These are phyloP conservation scores for Macrotis lagotis DNA, from an alignment of 2,113 vertebrate genomes.

Conservation along the genomic window DNA sequence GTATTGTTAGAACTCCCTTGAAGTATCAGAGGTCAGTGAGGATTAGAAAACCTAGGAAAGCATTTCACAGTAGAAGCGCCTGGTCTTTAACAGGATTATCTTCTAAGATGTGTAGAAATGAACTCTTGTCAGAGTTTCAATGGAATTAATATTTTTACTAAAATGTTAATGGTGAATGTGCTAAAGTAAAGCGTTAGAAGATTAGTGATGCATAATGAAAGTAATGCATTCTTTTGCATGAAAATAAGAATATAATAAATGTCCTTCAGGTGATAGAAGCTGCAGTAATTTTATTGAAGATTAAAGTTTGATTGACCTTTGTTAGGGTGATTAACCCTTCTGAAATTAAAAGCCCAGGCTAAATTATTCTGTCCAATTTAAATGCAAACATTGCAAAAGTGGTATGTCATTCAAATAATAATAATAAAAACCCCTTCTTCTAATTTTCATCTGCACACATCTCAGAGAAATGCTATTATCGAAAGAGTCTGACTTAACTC, in stretches of 20 bases:
- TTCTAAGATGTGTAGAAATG: slow-evolving; percentile 81
- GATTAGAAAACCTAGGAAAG: slow-evolving; percentile 81
- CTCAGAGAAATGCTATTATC: slow-evolving; percentile 77
- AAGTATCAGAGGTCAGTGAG: slow-evolving; percentile 77
- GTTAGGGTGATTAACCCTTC: slow-evolving; percentile 86
- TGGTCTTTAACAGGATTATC: slow-evolving; percentile 84
- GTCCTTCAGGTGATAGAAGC: slow-evolving; percentile 83
- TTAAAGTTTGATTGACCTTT: slow-evolving; percentile 88
- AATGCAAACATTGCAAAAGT: slow-evolving; percentile 81
- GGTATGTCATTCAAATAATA: slow-evolving; percentile 75
- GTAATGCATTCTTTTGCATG: slow-evolving; percentile 79
- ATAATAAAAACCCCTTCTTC: slow-evolving; percentile 76
- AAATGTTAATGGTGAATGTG: slow-evolving; percentile 81
- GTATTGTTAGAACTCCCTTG: slow-evolving; percentile 75
- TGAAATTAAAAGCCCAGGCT: slow-evolving; percentile 84
- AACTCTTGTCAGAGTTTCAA: slow-evolving; percentile 82
- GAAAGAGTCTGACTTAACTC: slow-evolving; percentile 53
- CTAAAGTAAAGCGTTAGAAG: slow-evolving; percentile 83
- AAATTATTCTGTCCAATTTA: slow-evolving; percentile 87
- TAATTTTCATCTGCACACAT: slow-evolving; percentile 79
- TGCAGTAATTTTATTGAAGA: slow-evolving; percentile 85
- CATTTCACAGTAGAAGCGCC: slow-evolving; percentile 76
- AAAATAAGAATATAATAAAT: slow-evolving; percentile 85
- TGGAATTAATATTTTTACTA: slow-evolving; percentile 84
- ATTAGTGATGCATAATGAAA: slow-evolving; percentile 77